Percentiles rank a stretch among this genome's conserved stretches.
Evolutionary conservation across 2,797 vertebrate genomes (phyloP).

Genomic region (Brachyalestes nurse): DNA sequence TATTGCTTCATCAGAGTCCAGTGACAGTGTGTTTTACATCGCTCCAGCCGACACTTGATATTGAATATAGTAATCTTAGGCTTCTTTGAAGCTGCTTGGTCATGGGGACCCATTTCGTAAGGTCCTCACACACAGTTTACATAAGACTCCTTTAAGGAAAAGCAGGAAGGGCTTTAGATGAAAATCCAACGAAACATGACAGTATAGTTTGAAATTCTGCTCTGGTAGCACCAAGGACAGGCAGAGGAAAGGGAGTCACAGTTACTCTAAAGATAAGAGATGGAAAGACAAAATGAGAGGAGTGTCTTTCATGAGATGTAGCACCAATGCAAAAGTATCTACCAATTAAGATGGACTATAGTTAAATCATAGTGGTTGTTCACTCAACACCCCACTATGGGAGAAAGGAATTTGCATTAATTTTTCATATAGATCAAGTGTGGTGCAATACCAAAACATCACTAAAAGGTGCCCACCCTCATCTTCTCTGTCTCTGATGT

Average conservation of each 20-base stretch:
- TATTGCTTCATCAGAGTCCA: too few relatives aligned
- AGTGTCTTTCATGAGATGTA: conserved; percentile 60
- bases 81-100: too few relatives aligned
- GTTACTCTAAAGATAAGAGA: not conserved
- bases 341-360: conserved; percentile 50
- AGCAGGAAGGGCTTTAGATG: not conserved
- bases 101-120: too few relatives aligned
- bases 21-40: too few relatives aligned
- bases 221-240: not conserved
- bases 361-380: conserved; percentile 42
- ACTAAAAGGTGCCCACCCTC: conserved; percentile 35
- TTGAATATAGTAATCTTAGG: too few relatives aligned
- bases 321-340: conserved; percentile 19
- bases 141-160: not conserved
- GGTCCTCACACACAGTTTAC: not conserved
- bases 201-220: not conserved
- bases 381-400: conserved; percentile 39
- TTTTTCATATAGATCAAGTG: conserved; percentile 52
- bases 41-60: too few relatives aligned
- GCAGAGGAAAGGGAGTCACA: not conserved
- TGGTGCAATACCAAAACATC: conserved; percentile 41
- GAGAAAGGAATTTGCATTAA: conserved; percentile 36
- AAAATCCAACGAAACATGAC: not conserved
- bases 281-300: not conserved
- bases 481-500: conserved; percentile 25